These are phyloP conservation scores for Gymnothorax reevesii DNA, from an alignment of 2,797 vertebrate genomes.

Conservation along the genomic window DNA sequence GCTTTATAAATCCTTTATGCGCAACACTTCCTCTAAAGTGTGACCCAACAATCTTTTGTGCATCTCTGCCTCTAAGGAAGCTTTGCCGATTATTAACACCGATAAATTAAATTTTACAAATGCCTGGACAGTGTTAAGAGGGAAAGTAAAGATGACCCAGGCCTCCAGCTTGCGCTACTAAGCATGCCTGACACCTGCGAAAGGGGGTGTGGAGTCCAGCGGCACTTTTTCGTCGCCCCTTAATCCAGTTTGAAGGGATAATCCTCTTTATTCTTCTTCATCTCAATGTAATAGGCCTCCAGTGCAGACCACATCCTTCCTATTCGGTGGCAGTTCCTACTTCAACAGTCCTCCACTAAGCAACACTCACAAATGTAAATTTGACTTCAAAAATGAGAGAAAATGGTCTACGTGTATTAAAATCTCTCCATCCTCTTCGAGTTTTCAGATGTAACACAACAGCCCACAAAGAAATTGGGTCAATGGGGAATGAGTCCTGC, in stretches of 20 bases:
- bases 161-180: conserved; percentile 69
- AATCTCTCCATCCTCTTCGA: background rate
- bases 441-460: background rate
- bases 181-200: conserved; percentile 72
- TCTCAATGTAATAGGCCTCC: conserved; percentile 80
- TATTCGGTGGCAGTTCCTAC: background rate
- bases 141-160: conserved; percentile 57
- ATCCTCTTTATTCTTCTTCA: conserved; percentile 73
- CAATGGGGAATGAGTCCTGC: background rate
- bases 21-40: no score
- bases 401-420: background rate
- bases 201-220: conserved; percentile 16
- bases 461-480: background rate
- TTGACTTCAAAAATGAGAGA: background rate
- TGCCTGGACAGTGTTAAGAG: conserved; percentile 71
- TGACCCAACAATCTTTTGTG: conserved; percentile 62
- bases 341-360: background rate
- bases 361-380: background rate
- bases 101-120: conserved; percentile 70
- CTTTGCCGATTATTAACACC: conserved; percentile 45
- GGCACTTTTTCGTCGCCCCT: conserved; percentile 67
- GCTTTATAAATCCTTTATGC: conserved; percentile 49
- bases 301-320: conserved; percentile 45
- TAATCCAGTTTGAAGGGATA: conserved; percentile 67
- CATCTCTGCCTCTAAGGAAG: conserved; percentile 57